A percentile compares a stretch with the other conserved stretches of the same genome.
phyloP scores from a whole-genome alignment of 2,797 vertebrate genomes.

The Dicrostonyx torquatus region DNA sequence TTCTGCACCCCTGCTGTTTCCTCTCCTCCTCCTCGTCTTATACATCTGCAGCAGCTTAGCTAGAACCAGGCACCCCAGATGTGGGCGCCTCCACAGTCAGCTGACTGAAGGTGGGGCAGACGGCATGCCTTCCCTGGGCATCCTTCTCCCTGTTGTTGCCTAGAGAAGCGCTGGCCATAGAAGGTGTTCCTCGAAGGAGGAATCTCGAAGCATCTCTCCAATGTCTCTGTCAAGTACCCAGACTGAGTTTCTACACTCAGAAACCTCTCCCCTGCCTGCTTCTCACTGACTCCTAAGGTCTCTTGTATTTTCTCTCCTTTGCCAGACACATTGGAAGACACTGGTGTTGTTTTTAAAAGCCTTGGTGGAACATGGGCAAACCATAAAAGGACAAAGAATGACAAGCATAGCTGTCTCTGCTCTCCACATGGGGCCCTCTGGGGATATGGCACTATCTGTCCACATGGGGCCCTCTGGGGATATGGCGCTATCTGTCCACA shows the following conservation, averaged over 20 bases:
- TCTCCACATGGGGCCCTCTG: neutral
- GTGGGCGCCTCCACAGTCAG: neutral
- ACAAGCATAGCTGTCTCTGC: neutral
- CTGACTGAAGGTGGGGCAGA: neutral
- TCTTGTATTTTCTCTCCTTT: neutral
- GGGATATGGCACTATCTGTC: neutral
- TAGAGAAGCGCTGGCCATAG: neutral
- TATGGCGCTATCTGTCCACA: fast-evolving
- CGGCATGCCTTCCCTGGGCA: neutral
- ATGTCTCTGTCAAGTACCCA: neutral
- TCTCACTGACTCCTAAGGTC: neutral
- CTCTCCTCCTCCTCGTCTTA: neutral
- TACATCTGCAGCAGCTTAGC: neutral
- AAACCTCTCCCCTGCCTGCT: neutral
- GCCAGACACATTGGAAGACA: neutral
- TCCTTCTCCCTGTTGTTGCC: neutral
- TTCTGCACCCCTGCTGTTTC: neutral
- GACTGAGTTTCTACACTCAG: neutral
- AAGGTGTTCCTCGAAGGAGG: neutral
- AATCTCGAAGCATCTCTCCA: neutral
- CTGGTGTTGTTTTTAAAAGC: neutral
- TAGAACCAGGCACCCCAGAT: neutral
- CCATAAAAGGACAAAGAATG: neutral
- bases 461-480: neutral
- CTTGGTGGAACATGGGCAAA: neutral